These are phyloP conservation scores for Pseudomugil tenellus DNA, from an alignment of 2,797 vertebrate genomes.

Conservation along the genomic window DNA sequence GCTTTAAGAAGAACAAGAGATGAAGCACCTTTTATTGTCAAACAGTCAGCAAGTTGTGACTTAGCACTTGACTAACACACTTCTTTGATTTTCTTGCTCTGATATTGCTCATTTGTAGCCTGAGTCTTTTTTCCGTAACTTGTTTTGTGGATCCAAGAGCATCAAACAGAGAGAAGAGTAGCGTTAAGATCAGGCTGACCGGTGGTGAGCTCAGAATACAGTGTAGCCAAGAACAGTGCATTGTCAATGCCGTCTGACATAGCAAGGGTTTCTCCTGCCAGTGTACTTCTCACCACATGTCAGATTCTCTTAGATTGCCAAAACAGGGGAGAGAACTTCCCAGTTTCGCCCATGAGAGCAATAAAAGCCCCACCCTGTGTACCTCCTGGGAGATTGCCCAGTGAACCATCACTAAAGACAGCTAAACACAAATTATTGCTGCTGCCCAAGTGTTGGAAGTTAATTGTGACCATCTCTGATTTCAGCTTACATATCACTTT, in stretches of 20 bases:
- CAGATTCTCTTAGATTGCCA: background rate
- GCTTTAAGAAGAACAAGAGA: background rate
- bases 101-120: background rate
- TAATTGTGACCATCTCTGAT: background rate
- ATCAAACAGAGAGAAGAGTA: background rate
- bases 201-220: background rate
- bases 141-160: background rate
- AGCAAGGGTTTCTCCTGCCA: conserved; percentile 4
- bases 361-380: conserved; percentile 1
- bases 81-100: background rate
- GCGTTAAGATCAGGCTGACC: background rate
- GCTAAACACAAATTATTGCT: background rate
- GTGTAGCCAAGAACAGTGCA: background rate
- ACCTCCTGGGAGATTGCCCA: background rate
- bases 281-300: background rate
- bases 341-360: background rate
- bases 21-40: background rate
- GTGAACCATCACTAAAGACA: background rate
- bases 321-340: background rate
- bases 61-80: conserved; percentile 2
- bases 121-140: background rate
- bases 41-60: background rate
- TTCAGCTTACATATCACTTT: background rate
- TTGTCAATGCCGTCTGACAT: conserved; percentile 5
- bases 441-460: background rate